Percentiles rank a stretch among this genome's conserved stretches.
Conservation (phyloP, 53 echinoderm and acorn worm species). For the Paracentrotus lividus region DNA sequence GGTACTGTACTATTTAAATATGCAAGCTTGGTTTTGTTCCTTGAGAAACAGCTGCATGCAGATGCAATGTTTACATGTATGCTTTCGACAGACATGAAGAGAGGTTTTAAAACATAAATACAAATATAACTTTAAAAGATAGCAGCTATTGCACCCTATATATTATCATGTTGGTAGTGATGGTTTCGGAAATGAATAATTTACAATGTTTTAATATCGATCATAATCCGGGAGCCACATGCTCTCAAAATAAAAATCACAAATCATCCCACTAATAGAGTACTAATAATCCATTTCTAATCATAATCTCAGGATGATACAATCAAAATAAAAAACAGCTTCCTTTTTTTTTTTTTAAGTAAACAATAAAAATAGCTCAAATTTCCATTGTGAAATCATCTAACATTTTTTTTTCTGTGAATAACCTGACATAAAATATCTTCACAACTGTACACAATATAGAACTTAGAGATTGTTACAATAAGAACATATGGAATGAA, state of each 20-base stretch:
- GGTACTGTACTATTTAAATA: too few relatives aligned
- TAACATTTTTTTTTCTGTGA: background rate
- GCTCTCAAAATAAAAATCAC: background rate
- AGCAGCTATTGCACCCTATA: constrained; percentile 9
- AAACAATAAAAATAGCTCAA: background rate
- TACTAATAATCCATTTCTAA: too few relatives aligned
- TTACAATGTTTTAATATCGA: background rate
- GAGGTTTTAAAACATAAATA: background rate
- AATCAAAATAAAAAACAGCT: too few relatives aligned
- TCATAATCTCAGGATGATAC: too few relatives aligned
- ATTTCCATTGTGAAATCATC: background rate
- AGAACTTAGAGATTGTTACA: background rate
- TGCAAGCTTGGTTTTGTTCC: too few relatives aligned
- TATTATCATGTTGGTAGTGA: constrained; percentile 7
- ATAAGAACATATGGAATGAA: background rate
- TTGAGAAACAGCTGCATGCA: background rate
- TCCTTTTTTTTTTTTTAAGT: too few relatives aligned
- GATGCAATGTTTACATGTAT: background rate
- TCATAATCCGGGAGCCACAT: background rate
- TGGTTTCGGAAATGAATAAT: background rate
- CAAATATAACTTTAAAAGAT: background rate
- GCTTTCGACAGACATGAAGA: background rate
- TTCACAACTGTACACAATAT: background rate
- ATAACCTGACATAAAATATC: background rate
- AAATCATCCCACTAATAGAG: background rate